Base-by-base conservation (phyloP, 2,888 invertebrate species). In the Pseudococcus viburni region DNA sequence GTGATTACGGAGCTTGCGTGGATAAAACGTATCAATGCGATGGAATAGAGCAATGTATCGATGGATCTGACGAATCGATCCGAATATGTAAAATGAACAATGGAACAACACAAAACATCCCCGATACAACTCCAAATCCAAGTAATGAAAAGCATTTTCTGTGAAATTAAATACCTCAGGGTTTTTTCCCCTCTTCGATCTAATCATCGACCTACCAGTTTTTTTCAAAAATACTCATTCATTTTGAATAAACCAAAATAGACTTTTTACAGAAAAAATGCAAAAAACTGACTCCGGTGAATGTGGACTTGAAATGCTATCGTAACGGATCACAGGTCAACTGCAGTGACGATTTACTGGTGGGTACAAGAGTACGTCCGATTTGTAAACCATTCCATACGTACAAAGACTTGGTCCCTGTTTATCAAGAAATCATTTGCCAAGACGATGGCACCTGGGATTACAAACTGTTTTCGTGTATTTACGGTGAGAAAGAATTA, bases 1-100 rank as follows among this genome's bases (percentile, higher is more conserved):
- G 90, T 89, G 90, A 90, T 17, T 90, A 90, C 84, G 90, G 90
- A 17, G 90, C 90, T 19, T 90, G 90, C 87, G 89, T 90, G 9
- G 88, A 89, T 51, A 88, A 88, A 77, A 85, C 6, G 4, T 73
- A 33, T 33, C 9, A 73, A 73, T 73, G 68, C 33, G 68, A 73
- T 73, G 68, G 68, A 33, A 73, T 33, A 26, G 2, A 33, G 68
- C 68, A 73, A 73, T 73, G 68, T 33, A 33, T 33, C 33, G 68
- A 73, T 26, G 68, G 68, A 33, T 73, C 68, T 5, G 68, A 73
- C 11, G 68, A 73, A 73, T 73, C 68, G 5, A 33, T 12, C 26
- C 26, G 12, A 12, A 33, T 15, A 12, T 73, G 68, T 33, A 73
- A 73, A 48, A 19, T 42, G 6, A 73, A 22, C 11, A 19, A 59